Conservation (phyloP, 2,113 vertebrate genomes). For the Pachypanchax playfairii region DNA sequence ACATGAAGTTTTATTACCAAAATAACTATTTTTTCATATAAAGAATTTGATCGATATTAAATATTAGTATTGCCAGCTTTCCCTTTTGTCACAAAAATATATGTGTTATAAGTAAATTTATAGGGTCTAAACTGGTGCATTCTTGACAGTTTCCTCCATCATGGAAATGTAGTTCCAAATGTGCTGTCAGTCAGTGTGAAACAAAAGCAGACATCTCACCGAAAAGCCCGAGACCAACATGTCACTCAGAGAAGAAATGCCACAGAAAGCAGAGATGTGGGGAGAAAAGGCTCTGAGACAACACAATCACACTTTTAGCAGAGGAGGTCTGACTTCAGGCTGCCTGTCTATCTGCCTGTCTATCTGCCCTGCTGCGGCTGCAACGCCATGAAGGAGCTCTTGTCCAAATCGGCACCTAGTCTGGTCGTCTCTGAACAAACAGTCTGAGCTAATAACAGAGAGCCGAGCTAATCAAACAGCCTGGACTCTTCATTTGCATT, state of each 20-base stretch:
- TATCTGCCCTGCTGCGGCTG: conserved; percentile 30
- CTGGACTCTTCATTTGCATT: conserved; percentile 72
- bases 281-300: conserved; percentile 56
- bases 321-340: conserved; percentile 62
- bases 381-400: conserved; percentile 63
- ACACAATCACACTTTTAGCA: conserved; percentile 65
- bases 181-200: conserved; percentile 61
- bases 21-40: neutral
- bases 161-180: conserved; percentile 36
- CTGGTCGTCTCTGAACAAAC: conserved; percentile 48
- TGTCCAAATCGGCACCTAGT: conserved; percentile 47
- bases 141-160: conserved; percentile 26
- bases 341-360: conserved; percentile 56
- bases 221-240: conserved; percentile 49
- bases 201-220: conserved; percentile 54
- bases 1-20: neutral
- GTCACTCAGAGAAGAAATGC: conserved; percentile 68
- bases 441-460: conserved; percentile 65
- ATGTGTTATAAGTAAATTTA: neutral
- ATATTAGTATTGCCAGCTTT: neutral
- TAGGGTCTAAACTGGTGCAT: conserved; percentile 5
- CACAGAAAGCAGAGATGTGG: conserved; percentile 58
- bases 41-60: neutral
- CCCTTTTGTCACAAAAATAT: neutral
- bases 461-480: conserved; percentile 59